Evolutionary conservation across 35 echinoderm and acorn worm genomes (phyloP).

Genomic region (Amphiura filiformis): DNA sequence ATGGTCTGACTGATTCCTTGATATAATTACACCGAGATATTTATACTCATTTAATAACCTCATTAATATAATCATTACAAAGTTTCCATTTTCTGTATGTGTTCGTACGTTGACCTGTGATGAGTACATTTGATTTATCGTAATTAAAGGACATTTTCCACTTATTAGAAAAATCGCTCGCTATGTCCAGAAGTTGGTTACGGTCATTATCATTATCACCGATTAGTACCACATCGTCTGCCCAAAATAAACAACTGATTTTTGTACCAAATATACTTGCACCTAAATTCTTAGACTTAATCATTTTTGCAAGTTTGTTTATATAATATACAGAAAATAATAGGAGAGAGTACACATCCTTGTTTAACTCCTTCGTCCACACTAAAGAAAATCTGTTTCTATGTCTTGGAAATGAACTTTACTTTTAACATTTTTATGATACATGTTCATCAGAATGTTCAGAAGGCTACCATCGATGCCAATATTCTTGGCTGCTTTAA

Average conservation of each 20-base stretch:
- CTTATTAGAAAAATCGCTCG: background rate
- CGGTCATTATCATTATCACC: background rate
- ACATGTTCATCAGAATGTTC: too few relatives aligned
- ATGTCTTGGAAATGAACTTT: too few relatives aligned
- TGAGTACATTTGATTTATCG: background rate
- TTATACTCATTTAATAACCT: background rate
- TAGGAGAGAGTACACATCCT: too few relatives aligned
- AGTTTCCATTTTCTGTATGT: background rate
- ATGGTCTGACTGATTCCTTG: background rate
- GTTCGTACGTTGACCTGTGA: background rate
- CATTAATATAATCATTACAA: background rate
- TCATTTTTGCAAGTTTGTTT: too few relatives aligned
- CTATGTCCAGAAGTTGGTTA: background rate
- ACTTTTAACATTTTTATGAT: too few relatives aligned
- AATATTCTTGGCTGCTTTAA: background rate
- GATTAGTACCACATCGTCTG: background rate
- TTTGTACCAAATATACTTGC: background rate
- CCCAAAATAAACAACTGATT: background rate
- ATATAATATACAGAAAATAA: too few relatives aligned
- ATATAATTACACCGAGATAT: background rate
- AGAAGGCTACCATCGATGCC: background rate
- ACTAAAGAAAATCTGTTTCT: too few relatives aligned
- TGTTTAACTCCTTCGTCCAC: too few relatives aligned
- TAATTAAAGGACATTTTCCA: background rate
- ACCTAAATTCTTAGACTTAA: too few relatives aligned